Percentiles rank a stretch among this genome's conserved stretches.
These are phyloP conservation scores for Pterois miles DNA, from an alignment of 2,797 vertebrate genomes.

Conservation along the genomic window DNA sequence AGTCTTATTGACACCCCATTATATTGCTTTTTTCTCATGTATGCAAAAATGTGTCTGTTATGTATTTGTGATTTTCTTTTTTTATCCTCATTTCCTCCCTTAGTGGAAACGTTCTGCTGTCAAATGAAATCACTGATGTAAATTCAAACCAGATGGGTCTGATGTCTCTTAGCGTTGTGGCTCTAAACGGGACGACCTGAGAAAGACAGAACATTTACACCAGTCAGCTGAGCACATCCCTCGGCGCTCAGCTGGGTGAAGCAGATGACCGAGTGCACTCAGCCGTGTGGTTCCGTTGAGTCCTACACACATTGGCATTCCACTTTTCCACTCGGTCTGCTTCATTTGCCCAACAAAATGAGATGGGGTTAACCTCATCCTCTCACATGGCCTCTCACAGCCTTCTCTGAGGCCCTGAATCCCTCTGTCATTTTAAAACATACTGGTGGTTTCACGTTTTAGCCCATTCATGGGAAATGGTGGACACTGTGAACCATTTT, in stretches of 20 bases:
- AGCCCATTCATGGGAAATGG: not conserved
- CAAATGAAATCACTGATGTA: not conserved
- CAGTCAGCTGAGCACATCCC: slow-evolving; percentile 42
- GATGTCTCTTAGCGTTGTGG: slow-evolving; percentile 15
- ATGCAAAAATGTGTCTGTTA: not conserved
- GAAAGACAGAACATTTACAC: slow-evolving; percentile 44
- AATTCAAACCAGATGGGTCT: slow-evolving; percentile 20
- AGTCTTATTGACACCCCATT: not conserved
- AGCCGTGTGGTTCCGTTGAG: slow-evolving; percentile 50
- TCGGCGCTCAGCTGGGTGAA: slow-evolving; percentile 38
- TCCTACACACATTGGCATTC: slow-evolving; percentile 54
- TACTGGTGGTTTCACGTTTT: slow-evolving; percentile 10
- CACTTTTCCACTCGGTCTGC: slow-evolving; percentile 68
- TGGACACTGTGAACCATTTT: not conserved
- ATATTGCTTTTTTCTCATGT: not conserved
- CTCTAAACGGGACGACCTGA: slow-evolving; percentile 32
- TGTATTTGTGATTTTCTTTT: not conserved
- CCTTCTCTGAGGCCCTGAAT: slow-evolving; percentile 9
- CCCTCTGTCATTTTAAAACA: slow-evolving; percentile 9
- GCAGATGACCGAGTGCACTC: slow-evolving; percentile 50
- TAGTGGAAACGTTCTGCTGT: not conserved
- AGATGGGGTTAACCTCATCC: slow-evolving; percentile 52
- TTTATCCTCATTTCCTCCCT: not conserved
- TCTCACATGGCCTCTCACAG: slow-evolving; percentile 38
- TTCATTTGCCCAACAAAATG: slow-evolving; percentile 45